These are phyloP conservation scores for Bombus turneri DNA, from an alignment of 1,140 invertebrate species.

Conservation along the genomic window DNA sequence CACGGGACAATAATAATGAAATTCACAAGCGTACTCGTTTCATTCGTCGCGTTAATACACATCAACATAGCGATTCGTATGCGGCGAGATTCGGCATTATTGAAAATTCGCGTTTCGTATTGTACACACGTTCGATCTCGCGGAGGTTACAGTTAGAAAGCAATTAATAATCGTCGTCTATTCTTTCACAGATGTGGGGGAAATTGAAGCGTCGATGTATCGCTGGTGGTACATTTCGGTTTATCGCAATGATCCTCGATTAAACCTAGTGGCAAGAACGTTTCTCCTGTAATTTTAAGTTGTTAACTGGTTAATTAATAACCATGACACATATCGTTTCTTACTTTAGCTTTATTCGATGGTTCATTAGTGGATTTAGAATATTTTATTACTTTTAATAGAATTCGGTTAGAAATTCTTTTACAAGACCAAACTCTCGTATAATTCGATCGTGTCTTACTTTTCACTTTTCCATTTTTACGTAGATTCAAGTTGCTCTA, in stretches of 20 bases:
- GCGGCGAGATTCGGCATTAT: neutral
- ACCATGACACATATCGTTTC: too few species aligned
- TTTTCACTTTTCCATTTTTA: too few species aligned
- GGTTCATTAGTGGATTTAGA: too few species aligned
- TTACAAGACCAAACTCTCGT: neutral
- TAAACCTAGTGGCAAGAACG: neutral
- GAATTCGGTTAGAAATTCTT: neutral
- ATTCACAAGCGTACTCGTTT: neutral
- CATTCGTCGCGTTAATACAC: conserved; percentile 4
- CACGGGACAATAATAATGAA: conserved; percentile 8
- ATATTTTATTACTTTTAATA: too few species aligned
- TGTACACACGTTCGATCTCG: neutral
- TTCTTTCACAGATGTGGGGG: neutral
- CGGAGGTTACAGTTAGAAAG: neutral
- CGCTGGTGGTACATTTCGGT: neutral
- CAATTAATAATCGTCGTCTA: neutral
- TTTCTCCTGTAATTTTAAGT: neutral
- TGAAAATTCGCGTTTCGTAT: neutral
- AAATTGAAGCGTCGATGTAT: neutral
- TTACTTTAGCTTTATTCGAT: too few species aligned
- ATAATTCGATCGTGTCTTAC: neutral
- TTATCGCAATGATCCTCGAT: too few species aligned
- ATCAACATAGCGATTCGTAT: neutral
- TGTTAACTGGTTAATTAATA: too few species aligned
- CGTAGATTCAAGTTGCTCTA: too few species aligned